These are phyloP conservation scores for Myocastor coypus DNA, from an alignment of 2,113 vertebrate species.

Conservation along the genomic window DNA sequence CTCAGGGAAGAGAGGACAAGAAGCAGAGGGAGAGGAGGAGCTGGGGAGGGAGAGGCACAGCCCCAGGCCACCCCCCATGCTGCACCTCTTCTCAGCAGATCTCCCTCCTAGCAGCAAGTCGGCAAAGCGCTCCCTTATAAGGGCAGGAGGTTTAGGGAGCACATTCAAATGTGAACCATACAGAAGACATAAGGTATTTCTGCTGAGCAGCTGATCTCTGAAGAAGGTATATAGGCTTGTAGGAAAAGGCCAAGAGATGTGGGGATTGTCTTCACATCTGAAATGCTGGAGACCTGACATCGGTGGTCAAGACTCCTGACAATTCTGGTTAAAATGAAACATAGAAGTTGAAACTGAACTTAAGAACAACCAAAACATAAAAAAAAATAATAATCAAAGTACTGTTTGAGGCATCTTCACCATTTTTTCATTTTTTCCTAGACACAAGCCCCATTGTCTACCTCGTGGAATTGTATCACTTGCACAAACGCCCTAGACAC, in stretches of 20 bases:
- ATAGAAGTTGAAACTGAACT: neutral
- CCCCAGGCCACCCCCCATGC: neutral
- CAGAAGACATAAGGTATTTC: neutral
- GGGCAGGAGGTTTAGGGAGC: neutral
- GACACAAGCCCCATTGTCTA: neutral
- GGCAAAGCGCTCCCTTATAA: neutral
- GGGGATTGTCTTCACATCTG: neutral
- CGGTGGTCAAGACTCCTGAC: neutral
- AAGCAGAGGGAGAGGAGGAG: neutral
- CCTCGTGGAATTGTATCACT: neutral
- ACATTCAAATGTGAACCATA: neutral
- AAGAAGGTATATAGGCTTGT: neutral
- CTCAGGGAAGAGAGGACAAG: neutral
- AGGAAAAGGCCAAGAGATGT: neutral
- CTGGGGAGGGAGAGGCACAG: neutral
- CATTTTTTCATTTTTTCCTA: slow-evolving; percentile 40
- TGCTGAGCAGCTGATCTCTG: neutral
- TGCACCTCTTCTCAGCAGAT: neutral
- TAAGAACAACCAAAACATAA: neutral
- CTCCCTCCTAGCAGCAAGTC: neutral
- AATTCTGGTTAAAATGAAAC: neutral
- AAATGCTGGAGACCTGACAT: neutral
- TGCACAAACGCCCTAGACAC: neutral
- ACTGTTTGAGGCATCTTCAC: neutral
- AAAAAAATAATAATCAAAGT: neutral